phyloP scores from a whole-genome alignment of 2,888 invertebrate species.

The Antitype chi region DNA sequence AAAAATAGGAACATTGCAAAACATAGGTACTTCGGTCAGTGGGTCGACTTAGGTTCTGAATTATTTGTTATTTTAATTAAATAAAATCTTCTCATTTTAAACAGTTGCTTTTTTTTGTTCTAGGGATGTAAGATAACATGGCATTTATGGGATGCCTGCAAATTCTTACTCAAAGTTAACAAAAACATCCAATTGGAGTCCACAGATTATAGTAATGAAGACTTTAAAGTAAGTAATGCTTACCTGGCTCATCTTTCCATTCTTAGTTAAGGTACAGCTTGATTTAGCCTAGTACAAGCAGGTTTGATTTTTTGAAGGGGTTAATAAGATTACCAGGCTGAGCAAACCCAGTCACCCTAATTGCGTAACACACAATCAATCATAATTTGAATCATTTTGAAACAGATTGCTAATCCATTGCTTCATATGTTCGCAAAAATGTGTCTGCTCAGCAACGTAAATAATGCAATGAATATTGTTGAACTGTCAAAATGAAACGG shows the following conservation, averaged over 20 bases:
- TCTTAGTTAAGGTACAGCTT: not conserved
- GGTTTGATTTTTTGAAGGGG: not conserved
- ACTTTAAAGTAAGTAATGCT: conserved; percentile 63
- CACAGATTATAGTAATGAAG: conserved; percentile 48
- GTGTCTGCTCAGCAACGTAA: too few relatives aligned
- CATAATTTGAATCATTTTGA: too few relatives aligned
- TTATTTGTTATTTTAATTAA: not conserved
- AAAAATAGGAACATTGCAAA: not conserved
- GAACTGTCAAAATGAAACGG: too few relatives aligned
- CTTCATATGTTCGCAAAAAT: too few relatives aligned
- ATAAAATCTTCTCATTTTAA: not conserved
- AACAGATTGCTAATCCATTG: too few relatives aligned
- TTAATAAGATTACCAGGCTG: not conserved
- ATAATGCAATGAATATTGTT: too few relatives aligned
- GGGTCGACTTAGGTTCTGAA: too few relatives aligned
- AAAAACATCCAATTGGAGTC: conserved; percentile 65
- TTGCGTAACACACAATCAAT: too few relatives aligned
- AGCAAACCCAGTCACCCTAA: not conserved
- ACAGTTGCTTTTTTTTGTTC: not conserved
- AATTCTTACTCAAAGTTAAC: conserved; percentile 81
- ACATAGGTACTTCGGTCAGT: too few relatives aligned
- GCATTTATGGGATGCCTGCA: conserved; percentile 86
- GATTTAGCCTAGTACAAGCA: not conserved
- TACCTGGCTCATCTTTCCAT: not conserved
- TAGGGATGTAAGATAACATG: conserved; percentile 85